Conservation (phyloP, 2,888 invertebrate species). For the Leucoma salicis region DNA sequence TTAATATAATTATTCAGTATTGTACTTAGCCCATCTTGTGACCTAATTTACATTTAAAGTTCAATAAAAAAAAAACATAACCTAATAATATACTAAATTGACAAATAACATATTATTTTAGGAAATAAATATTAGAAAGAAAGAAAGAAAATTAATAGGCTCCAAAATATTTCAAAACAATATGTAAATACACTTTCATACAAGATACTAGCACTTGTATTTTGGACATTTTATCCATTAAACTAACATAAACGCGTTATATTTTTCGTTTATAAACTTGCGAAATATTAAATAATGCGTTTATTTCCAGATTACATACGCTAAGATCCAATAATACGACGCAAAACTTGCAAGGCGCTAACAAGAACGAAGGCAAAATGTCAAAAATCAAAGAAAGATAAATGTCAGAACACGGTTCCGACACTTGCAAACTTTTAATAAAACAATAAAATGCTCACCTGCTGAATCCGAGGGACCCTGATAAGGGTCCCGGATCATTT, state of each 20-base stretch:
- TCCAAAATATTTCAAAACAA: slow-evolving; percentile 10
- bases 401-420: slow-evolving; percentile 69
- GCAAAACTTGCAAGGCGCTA: slow-evolving; percentile 77
- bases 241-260: slow-evolving; percentile 25
- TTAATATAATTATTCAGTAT: too few species aligned
- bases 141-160: neutral
- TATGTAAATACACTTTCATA: slow-evolving; percentile 18
- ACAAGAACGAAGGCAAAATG: slow-evolving; percentile 73
- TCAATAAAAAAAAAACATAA: slow-evolving; percentile 5
- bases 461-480: slow-evolving; percentile 91
- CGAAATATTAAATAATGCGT: slow-evolving; percentile 12
- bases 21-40: neutral
- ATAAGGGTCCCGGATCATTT: slow-evolving; percentile 92
- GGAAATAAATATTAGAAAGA: neutral
- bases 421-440: slow-evolving; percentile 58
- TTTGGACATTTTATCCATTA: slow-evolving; percentile 29
- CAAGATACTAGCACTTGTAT: slow-evolving; percentile 21
- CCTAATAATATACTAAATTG: slow-evolving; percentile 7
- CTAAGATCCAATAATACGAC: slow-evolving; percentile 70
- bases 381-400: slow-evolving; percentile 72
- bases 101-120: slow-evolving; percentile 1
- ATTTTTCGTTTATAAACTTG: slow-evolving; percentile 11
- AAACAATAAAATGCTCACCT: slow-evolving; percentile 84
- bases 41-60: slow-evolving; percentile 8
- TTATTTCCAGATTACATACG: slow-evolving; percentile 30